These are phyloP conservation scores for Corydoras sp. DNA, from an alignment of 2,113 vertebrate species.

Conservation along the genomic window DNA sequence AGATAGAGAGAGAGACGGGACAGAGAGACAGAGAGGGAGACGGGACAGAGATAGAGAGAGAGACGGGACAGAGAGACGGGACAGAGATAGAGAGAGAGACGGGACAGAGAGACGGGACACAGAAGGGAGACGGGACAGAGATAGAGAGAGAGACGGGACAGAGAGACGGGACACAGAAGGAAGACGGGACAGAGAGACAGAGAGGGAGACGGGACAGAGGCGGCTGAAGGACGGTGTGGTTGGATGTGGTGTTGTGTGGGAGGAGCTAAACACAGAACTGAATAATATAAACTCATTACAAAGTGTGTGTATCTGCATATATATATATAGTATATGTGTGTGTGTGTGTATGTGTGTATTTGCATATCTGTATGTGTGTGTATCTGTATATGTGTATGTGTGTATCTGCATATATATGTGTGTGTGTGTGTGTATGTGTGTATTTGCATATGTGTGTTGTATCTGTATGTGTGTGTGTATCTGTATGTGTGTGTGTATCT, in stretches of 20 bases:
- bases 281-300: too few relatives aligned
- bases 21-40: neutral
- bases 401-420: too few relatives aligned
- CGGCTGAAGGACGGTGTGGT: neutral
- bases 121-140: neutral
- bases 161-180: neutral
- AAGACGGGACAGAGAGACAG: neutral
- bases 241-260: neutral
- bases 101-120: too few relatives aligned
- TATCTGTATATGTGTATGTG: too few relatives aligned
- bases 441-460: too few relatives aligned
- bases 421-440: neutral
- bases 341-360: neutral
- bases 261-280: neutral
- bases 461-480: neutral
- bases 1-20: neutral
- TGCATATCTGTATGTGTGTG: too few relatives aligned
- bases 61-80: neutral
- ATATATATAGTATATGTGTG: neutral
- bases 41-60: too few relatives aligned
- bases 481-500: neutral
- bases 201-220: neutral
- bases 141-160: neutral
- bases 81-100: neutral
- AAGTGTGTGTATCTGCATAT: neutral